A percentile compares a stretch with the other conserved stretches of the same genome.
phyloP scores from a whole-genome alignment of 2,888 invertebrate genomes.

The Himalopsyche anomala region DNA sequence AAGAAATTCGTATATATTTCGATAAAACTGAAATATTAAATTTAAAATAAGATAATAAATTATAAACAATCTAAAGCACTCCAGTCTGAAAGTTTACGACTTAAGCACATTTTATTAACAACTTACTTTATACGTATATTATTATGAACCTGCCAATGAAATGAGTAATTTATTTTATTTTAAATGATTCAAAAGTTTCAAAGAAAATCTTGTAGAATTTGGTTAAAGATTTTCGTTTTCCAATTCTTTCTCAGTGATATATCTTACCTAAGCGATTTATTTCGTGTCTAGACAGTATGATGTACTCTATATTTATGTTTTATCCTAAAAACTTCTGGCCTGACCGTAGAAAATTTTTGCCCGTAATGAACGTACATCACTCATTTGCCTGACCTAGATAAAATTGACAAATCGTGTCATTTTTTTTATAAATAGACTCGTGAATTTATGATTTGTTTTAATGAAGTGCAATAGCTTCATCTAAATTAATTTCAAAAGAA shows the following conservation, averaged over 20 bases:
- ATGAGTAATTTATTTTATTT: not conserved
- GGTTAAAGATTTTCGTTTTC: not conserved
- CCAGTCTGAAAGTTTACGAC: no score
- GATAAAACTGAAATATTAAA: no score
- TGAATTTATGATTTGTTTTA: no score
- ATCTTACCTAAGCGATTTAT: constrained; percentile 41
- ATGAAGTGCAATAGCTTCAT: no score
- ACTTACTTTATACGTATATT: not conserved
- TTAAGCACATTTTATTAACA: no score
- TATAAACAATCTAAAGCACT: no score
- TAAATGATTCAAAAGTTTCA: constrained; percentile 5
- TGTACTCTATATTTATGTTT: constrained; percentile 27
- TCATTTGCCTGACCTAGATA: constrained; percentile 13
- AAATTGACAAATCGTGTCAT: not conserved
- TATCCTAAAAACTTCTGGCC: constrained; percentile 22
- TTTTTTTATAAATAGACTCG: no score
- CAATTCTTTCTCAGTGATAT: constrained; percentile 14
- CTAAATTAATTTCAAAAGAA: no score
- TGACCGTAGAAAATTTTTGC: constrained; percentile 25
- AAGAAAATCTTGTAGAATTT: constrained; percentile 35
- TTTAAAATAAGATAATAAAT: no score
- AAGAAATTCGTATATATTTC: no score
- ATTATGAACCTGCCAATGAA: not conserved
- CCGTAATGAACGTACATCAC: not conserved
- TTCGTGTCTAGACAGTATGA: constrained; percentile 50